phyloP scores from a whole-genome alignment of 2,797 vertebrate genomes.

The Rhabdophis nuchalis region DNA sequence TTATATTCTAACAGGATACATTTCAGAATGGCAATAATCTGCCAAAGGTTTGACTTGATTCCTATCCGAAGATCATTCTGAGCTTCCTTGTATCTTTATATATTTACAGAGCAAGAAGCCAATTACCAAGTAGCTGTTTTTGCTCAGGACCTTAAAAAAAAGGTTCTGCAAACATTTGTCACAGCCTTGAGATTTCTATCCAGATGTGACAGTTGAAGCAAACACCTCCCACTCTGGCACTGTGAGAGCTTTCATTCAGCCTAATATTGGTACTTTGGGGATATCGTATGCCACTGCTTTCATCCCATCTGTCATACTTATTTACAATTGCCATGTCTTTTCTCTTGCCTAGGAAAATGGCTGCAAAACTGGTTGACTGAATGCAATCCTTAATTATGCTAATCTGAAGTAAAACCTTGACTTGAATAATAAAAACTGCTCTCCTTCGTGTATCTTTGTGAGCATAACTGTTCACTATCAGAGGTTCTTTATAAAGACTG shows the following conservation, averaged over 20 bases:
- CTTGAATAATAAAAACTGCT: background rate
- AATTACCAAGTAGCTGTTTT: background rate
- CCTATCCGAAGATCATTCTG: background rate
- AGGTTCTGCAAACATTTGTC: constrained; percentile 3
- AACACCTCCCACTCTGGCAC: background rate
- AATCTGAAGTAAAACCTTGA: constrained; percentile 32
- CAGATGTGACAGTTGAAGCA: background rate
- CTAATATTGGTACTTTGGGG: background rate
- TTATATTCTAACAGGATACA: constrained; percentile 19
- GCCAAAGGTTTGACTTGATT: constrained; percentile 16
- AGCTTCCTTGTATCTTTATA: background rate
- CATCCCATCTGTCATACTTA: accelerated
- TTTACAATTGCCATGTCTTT: background rate
- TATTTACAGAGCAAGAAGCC: background rate
- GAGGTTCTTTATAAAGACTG: constrained; percentile 16
- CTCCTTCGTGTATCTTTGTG: background rate
- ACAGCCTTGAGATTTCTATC: background rate
- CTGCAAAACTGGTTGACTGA: background rate
- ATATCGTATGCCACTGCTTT: background rate
- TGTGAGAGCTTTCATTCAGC: background rate
- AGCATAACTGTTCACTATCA: constrained; percentile 1
- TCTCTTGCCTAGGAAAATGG: background rate
- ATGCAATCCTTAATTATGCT: background rate
- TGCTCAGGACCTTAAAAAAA: background rate
- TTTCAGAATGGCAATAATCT: background rate